Conservation (phyloP, 23 tunicate genomes). For the Trididemnum miniatum region DNA sequence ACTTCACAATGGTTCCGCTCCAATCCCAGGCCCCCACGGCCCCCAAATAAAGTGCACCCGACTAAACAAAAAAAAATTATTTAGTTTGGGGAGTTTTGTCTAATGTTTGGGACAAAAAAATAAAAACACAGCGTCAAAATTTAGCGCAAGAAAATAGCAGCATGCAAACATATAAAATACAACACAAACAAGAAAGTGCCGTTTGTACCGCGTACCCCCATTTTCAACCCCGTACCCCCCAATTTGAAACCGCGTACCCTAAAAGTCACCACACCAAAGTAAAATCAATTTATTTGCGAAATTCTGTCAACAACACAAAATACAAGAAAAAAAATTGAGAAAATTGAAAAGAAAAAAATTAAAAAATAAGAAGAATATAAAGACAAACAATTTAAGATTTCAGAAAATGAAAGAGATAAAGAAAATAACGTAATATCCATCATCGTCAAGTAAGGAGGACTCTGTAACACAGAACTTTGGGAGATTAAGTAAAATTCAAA, state of each 20-base stretch:
- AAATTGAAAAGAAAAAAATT: too few species aligned
- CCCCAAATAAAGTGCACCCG: slow-evolving; percentile 65
- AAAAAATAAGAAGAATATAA: too few species aligned
- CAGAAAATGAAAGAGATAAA: too few species aligned
- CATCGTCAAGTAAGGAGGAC: too few species aligned
- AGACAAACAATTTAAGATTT: too few species aligned
- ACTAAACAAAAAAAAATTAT: slow-evolving; percentile 16
- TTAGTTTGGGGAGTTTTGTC: neutral
- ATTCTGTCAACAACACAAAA: neutral
- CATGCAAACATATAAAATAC: neutral
- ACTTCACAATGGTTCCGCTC: slow-evolving; percentile 78
- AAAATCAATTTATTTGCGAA: slow-evolving; percentile 2
- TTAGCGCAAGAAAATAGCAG: neutral
- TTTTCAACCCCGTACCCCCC: too few species aligned
- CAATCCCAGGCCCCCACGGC: slow-evolving; percentile 96
- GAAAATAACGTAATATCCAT: too few species aligned
- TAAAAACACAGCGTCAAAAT: neutral
- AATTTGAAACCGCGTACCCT: too few species aligned
- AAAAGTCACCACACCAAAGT: neutral
- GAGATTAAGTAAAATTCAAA: too few species aligned
- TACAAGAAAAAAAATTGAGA: neutral
- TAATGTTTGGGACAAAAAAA: neutral
- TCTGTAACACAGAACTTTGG: too few species aligned
- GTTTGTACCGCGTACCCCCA: slow-evolving; percentile 25
- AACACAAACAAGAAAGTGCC: slow-evolving; percentile 19